A percentile compares a stretch with the other conserved stretches of the same genome.
These are phyloP conservation scores for Psilopogon haemacephalus DNA, from an alignment of 2,113 vertebrate species.

Conservation along the genomic window DNA sequence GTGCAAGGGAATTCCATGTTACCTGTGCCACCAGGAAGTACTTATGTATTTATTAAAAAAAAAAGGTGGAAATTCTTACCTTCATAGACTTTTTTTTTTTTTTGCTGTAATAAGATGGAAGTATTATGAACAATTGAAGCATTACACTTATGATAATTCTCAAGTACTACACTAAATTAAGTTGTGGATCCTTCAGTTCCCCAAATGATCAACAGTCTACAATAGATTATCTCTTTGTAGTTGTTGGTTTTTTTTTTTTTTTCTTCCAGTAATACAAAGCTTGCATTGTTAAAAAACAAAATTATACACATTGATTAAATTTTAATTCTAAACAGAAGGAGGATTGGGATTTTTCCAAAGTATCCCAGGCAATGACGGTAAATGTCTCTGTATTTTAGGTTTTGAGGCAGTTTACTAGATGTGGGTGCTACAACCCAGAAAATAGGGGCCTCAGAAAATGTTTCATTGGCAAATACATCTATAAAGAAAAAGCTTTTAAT, in stretches of 20 bases:
- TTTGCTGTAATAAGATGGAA: background rate
- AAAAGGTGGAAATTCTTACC: background rate
- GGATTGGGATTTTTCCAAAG: background rate
- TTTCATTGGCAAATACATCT: background rate
- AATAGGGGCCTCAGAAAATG: background rate
- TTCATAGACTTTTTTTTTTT: background rate
- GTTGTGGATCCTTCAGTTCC: background rate
- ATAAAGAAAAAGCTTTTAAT: background rate
- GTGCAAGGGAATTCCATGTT: background rate
- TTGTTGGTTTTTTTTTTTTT: background rate
- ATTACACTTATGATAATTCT: background rate
- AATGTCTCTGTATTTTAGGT: background rate
- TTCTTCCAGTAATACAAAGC: background rate
- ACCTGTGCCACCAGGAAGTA: background rate
- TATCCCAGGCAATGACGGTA: background rate
- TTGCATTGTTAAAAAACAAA: background rate
- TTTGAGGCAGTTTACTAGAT: background rate
- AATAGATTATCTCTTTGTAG: background rate
- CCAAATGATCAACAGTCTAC: background rate
- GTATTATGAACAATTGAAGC: background rate
- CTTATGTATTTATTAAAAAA: background rate
- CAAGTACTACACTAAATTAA: background rate
- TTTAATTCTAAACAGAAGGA: background rate
- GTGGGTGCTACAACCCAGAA: background rate
- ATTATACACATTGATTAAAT: background rate